Conservation (phyloP, 1,140 invertebrate species). For the Trinorchestia longiramus region DNA sequence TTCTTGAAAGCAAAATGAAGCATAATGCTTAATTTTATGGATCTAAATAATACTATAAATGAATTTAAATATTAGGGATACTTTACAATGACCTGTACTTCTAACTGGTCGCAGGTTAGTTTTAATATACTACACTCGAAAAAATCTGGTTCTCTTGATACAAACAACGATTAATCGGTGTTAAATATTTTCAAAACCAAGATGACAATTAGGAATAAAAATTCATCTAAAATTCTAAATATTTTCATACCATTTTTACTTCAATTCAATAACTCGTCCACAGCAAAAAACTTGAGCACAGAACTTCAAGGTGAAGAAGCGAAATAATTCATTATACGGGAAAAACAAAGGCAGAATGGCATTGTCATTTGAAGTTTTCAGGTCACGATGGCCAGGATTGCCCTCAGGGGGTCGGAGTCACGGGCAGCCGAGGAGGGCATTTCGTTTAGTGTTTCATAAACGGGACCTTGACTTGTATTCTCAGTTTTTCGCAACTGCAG, state of each 20-base stretch:
- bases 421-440: neutral
- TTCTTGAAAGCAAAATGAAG: no score
- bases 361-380: neutral
- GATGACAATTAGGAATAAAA: neutral
- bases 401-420: neutral
- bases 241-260: neutral
- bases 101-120: no score
- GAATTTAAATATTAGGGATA: no score
- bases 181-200: no score
- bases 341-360: neutral
- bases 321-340: neutral
- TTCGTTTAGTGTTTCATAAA: neutral
- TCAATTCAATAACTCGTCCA: neutral
- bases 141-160: no score
- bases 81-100: no score
- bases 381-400: neutral
- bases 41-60: no score
- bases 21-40: no score
- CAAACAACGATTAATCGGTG: no score
- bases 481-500: neutral
- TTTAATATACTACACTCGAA: no score
- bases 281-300: neutral
- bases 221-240: neutral
- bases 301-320: neutral
- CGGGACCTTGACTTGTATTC: neutral